A percentile compares a stretch with the other conserved stretches of the same genome.
Conservation (phyloP, 2,888 invertebrate genomes). For the Philereme transversata region DNA sequence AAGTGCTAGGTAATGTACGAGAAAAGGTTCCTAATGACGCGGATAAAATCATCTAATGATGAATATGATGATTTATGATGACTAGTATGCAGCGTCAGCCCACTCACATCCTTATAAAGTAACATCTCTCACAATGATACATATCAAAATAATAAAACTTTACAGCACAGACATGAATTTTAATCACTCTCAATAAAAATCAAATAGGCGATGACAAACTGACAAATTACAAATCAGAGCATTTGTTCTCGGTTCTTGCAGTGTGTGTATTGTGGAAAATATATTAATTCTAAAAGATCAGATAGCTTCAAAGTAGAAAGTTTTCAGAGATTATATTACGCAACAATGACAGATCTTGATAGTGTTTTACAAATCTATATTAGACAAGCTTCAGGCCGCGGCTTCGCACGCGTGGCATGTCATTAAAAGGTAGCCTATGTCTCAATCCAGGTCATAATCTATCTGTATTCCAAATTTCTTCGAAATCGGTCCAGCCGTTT, state of each 20-base stretch:
- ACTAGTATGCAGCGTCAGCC: neutral
- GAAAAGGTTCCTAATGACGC: neutral
- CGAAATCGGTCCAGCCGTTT: too few species aligned
- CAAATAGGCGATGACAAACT: neutral
- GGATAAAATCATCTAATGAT: neutral
- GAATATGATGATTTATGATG: neutral
- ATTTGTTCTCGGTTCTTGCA: neutral
- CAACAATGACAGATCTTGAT: too few species aligned
- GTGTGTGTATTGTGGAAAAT: neutral
- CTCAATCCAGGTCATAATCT: too few species aligned
- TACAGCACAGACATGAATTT: neutral
- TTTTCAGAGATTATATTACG: neutral
- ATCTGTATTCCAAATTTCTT: too few species aligned
- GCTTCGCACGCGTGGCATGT: too few species aligned
- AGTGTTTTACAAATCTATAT: too few species aligned
- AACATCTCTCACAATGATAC: neutral
- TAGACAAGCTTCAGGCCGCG: too few species aligned
- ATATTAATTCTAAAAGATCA: neutral
- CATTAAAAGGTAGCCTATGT: too few species aligned
- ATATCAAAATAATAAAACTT: slow-evolving; percentile 1
- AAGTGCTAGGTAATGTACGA: neutral
- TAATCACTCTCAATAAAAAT: neutral
- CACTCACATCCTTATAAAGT: slow-evolving; percentile 1
- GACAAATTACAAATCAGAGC: neutral
- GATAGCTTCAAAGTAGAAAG: neutral